Evolutionary conservation across 2,113 vertebrate species (phyloP).

Genomic region (Trematocara zebra): DNA sequence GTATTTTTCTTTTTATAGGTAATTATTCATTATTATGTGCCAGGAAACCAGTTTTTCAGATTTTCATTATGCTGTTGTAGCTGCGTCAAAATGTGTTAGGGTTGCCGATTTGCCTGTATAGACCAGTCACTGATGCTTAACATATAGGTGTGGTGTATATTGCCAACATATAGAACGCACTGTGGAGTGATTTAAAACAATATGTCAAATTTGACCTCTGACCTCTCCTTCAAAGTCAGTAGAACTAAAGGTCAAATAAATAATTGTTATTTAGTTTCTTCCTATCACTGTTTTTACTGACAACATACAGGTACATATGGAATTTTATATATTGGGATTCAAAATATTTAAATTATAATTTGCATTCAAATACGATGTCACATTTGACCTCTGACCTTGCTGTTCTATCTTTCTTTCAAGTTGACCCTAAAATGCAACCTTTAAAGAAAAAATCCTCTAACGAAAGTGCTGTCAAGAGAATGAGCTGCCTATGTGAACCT

Average conservation of each 20-base stretch:
- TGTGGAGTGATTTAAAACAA: not conserved
- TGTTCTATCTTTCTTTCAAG: not conserved
- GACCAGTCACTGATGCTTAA: not conserved
- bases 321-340: not conserved
- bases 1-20: not conserved
- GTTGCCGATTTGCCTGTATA: not conserved
- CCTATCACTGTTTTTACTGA: not conserved
- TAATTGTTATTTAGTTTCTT: not conserved
- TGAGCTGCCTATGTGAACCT: not conserved
- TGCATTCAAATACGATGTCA: not conserved
- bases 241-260: not conserved
- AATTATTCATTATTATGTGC: not conserved
- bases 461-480: not conserved
- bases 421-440: not conserved
- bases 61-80: not conserved
- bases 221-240: not conserved
- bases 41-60: not conserved
- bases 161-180: not conserved
- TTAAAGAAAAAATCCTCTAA: not conserved
- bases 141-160: not conserved
- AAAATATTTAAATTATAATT: not conserved
- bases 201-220: not conserved
- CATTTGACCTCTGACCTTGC: fast-evolving
- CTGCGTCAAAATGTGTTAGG: not conserved
- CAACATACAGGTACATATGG: not conserved